Base-by-base conservation (phyloP, 2,113 vertebrate species). In the Bettongia penicillata region DNA sequence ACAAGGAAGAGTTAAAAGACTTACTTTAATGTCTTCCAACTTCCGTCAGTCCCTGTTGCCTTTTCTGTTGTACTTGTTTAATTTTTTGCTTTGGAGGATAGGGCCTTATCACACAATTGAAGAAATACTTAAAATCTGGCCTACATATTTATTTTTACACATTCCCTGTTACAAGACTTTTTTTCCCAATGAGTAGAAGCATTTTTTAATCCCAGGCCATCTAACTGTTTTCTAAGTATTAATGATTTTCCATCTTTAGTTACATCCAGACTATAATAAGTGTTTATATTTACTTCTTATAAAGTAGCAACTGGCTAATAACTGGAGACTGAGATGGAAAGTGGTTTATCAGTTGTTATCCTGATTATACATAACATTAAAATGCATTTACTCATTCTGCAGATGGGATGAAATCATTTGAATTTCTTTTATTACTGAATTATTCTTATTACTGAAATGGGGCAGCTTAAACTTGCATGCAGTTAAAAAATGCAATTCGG, bases 1-100 rank as follows among this genome's bases (percentile, higher is more conserved):
- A 98, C 98, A 98, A 97, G 97, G 90, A 98, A 97, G 98, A 98
- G 95, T 25, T 4, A 97, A 94, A 95, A 97, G 97, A 98, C 97
- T 98, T 96, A 96, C 98, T 96, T 97, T 90, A 98, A 98, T 97
- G 96, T 97, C 94, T 95, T 97, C 97, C 96, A 97, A 98, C 96
- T 98, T 98, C 98, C 98, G 97, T 96, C 98, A 97, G 97, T 96
- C 68, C 93, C 94, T 52, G 53, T 95, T 96, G 92, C 93, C 37
- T 84, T 43, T 43, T 84, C 68, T 84, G 68, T 94, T 51, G 49
- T 51, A 26, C 10, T 91, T 51, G 95, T 95, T 94, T 5, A 26
- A 52, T 37, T 92, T 55, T 92, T 90, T 31, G 31, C 28, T 90
- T 90, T 49, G 47, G 37, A 23, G n/a, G 43, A 84, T 7, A 84